phyloP scores from a whole-genome alignment of 2,113 vertebrate genomes.

The Melospiza melodia region DNA sequence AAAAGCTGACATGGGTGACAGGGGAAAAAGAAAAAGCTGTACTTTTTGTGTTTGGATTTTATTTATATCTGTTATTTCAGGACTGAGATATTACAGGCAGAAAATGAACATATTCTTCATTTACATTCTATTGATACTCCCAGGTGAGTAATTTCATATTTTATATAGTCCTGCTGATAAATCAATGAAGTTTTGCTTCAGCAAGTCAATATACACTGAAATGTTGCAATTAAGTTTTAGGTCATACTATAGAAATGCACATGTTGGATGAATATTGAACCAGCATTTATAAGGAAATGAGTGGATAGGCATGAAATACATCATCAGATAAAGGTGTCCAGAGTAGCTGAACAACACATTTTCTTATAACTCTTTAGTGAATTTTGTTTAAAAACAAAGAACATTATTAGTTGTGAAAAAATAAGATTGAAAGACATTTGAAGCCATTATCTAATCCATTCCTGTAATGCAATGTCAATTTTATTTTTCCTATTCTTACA shows the following conservation, averaged over 20 bases:
- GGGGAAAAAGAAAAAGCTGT: not conserved
- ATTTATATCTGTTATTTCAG: not conserved
- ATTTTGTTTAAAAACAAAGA: not conserved
- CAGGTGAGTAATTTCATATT: not conserved
- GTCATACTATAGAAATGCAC: not conserved
- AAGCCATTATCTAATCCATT: not conserved
- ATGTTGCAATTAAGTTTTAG: not conserved
- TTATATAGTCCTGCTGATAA: not conserved
- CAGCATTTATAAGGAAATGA: not conserved
- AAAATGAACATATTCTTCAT: not conserved
- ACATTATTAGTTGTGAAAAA: not conserved
- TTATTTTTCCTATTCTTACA: not conserved
- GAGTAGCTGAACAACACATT: not conserved
- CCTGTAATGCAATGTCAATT: not conserved
- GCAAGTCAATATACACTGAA: not conserved
- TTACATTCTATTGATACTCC: not conserved
- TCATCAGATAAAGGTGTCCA: not conserved
- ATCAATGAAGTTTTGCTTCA: not conserved
- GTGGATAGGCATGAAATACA: not conserved
- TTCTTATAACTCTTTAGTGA: not conserved
- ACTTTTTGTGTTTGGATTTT: not conserved
- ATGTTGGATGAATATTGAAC: not conserved
- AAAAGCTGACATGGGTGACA: not conserved
- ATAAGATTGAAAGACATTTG: not conserved
- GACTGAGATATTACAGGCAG: not conserved